These are phyloP conservation scores for Heliconius ethilla DNA, from an alignment of 2,888 invertebrate genomes.

Conservation along the genomic window DNA sequence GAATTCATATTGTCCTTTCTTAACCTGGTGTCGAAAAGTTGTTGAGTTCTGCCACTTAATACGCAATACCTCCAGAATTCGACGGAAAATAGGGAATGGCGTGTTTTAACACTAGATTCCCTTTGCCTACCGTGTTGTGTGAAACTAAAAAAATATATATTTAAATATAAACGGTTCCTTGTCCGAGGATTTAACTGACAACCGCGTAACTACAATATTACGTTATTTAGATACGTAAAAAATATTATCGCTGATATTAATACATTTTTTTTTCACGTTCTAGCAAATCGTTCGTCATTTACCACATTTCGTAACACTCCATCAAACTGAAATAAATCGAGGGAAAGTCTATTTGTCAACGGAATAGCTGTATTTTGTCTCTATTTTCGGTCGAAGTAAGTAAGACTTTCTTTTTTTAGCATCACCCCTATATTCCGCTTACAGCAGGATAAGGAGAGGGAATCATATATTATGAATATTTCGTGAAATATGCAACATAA, in stretches of 20 bases:
- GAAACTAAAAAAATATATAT: no score
- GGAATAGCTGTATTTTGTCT: slow-evolving; percentile 35
- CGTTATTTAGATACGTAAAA: not conserved
- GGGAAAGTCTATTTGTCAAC: slow-evolving; percentile 33
- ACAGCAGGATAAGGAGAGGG: not conserved
- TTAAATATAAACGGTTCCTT: no score
- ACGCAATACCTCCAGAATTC: no score
- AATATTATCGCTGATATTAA: not conserved
- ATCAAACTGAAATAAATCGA: slow-evolving; percentile 36
- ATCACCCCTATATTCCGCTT: not conserved
- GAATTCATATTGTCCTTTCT: no score
- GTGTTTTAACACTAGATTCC: no score
- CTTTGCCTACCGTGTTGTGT: no score
- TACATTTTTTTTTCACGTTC: slow-evolving; percentile 7
- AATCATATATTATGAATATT: not conserved
- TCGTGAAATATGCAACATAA: not conserved
- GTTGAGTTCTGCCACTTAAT: no score
- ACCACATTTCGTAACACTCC: slow-evolving; percentile 22
- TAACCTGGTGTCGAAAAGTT: no score
- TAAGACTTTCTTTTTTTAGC: slow-evolving; percentile 1
- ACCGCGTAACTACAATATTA: not conserved
- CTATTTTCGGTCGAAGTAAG: slow-evolving; percentile 22
- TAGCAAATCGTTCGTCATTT: slow-evolving; percentile 19
- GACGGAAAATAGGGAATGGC: no score
- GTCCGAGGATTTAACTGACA: not conserved